phyloP scores from a whole-genome alignment of 2,113 vertebrate genomes.

The Clupea harengus region DNA sequence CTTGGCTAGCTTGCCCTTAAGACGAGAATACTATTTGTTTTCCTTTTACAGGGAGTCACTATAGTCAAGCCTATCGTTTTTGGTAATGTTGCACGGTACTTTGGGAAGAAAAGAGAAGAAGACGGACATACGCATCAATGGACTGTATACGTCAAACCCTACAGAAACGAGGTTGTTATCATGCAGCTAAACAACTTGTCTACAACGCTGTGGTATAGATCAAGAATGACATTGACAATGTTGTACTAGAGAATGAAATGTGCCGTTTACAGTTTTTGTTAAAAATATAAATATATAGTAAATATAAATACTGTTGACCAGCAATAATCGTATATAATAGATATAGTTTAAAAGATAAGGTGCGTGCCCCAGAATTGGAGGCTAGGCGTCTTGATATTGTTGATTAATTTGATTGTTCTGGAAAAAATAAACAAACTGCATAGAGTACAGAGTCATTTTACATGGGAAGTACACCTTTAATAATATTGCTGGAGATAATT shows the following conservation, averaged over 20 bases:
- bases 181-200: no score
- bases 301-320: no score
- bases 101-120: constrained; percentile 95
- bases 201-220: constrained; percentile 27
- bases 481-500: background rate
- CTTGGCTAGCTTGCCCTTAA: background rate
- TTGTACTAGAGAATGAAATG: background rate
- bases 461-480: background rate
- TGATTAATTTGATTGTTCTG: no score
- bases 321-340: no score
- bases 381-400: no score
- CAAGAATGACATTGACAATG: background rate
- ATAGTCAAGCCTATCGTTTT: constrained; percentile 97
- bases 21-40: background rate
- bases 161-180: constrained; percentile 85
- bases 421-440: no score
- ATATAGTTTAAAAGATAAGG: no score
- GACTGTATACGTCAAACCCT: constrained; percentile 97
- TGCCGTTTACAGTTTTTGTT: no score
- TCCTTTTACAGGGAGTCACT: constrained; percentile 82
- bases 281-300: no score
- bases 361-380: no score
- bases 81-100: constrained; percentile 95
- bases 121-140: constrained; percentile 97
- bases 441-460: background rate